Evolutionary conservation across 2,113 vertebrate genomes (phyloP).

Genomic region (Nansenia antarctica): DNA sequence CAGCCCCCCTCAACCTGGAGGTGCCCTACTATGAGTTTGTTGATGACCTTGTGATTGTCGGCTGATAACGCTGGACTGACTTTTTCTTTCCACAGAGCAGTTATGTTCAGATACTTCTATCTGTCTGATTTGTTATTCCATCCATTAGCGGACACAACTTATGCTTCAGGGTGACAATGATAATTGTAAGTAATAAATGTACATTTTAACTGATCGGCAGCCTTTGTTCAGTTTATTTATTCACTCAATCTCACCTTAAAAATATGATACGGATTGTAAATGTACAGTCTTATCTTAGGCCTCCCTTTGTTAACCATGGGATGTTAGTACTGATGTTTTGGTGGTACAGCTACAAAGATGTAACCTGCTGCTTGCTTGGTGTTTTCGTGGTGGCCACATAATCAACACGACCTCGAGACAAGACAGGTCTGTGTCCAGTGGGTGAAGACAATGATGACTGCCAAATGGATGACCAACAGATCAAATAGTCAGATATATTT

Average conservation of each 20-base stretch:
- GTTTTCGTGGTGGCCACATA: neutral
- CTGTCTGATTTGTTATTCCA: conserved; percentile 3
- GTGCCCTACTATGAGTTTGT: conserved; percentile 88
- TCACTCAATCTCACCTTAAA: neutral
- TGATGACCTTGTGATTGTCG: conserved; percentile 84
- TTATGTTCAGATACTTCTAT: neutral
- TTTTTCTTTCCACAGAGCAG: neutral
- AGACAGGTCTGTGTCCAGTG: neutral
- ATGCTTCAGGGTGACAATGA: conserved; percentile 3
- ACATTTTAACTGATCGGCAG: conserved; percentile 37
- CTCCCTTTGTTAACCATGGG: neutral
- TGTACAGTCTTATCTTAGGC: neutral
- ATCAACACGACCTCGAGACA: neutral
- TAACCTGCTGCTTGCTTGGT: neutral
- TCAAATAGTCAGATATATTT: neutral
- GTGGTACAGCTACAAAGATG: neutral
- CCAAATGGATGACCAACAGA: neutral
- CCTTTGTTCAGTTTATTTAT: conserved; percentile 16
- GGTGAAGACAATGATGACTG: neutral
- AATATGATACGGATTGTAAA: neutral
- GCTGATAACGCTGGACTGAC: conserved; percentile 73
- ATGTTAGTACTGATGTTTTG: neutral
- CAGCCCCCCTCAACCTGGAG: conserved; percentile 91
- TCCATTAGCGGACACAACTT: conserved; percentile 5
- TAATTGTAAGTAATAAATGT: conserved; percentile 48